These are phyloP conservation scores for Mercenaria mercenaria DNA, from an alignment of 1,140 invertebrate species.

Conservation along the genomic window DNA sequence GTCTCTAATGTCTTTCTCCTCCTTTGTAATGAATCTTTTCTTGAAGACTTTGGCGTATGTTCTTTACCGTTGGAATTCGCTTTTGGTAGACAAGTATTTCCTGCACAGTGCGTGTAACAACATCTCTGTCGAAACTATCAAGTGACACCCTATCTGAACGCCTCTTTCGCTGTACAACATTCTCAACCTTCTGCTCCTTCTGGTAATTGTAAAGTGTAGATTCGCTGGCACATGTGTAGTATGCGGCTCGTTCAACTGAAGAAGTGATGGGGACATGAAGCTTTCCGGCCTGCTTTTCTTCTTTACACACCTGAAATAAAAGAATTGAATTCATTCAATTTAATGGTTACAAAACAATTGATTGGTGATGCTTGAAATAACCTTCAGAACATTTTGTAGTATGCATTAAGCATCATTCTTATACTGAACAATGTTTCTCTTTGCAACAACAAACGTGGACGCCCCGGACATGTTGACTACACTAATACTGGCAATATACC, in stretches of 20 bases:
- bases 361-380: no score
- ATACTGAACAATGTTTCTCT: no score
- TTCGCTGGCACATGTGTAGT: background rate
- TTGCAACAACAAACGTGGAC: no score
- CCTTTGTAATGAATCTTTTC: background rate
- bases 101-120: background rate
- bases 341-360: no score
- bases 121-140: background rate
- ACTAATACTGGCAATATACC: no score
- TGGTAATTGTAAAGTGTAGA: background rate
- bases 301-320: no score
- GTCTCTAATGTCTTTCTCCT: background rate
- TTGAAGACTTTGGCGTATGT: background rate
- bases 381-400: no score
- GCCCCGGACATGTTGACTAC: no score
- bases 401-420: no score
- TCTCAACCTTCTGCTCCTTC: background rate
- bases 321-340: no score
- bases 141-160: background rate
- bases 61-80: background rate
- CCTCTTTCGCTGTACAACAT: background rate
- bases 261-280: background rate
- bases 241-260: background rate
- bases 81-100: background rate
- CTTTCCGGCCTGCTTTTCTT: no score